Base-by-base conservation (phyloP, 1,140 invertebrate genomes). In the Ips nitidus region DNA sequence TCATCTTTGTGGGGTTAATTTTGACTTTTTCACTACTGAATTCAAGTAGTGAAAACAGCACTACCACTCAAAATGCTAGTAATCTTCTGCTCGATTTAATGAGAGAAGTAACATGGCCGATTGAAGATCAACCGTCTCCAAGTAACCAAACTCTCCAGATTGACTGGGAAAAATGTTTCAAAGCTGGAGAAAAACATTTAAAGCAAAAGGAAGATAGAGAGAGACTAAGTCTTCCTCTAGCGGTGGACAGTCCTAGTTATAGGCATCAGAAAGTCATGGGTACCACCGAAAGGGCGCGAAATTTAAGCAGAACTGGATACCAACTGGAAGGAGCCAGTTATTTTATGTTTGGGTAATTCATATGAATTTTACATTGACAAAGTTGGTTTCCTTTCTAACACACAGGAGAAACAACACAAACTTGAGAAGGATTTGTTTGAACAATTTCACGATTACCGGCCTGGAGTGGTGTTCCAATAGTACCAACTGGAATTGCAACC, bases 261-360 rank as follows among this genome's bases (percentile, higher is more conserved):
- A 83, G 87, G 42, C 90, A 91, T 62, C 90, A 91, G 75, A 82
- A 85, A 41, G 88, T 89, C 0, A 81, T 90, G 1, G 86, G 84
- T 58, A 90, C 88, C 0, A 83, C 83, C 36, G 76, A 80, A 0
- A 81, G 82, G 40, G 86, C 89, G 0, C 84, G 85, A 8, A 81
- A 84, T 7, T 70, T 91, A 41, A 86, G 90, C 0, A 80, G 86
- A 1, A 80, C 84, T 1, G 91, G 88, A 2, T 86, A 87, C 68
- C 85, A 86, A 0, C 85, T 88, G 71, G 86, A 91, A 63, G 83
- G 86, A 41, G 90, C 90, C 0, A 90, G 89, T 0, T 85, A 82
- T 75, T 77, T 79, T 59, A 80, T 89, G 74, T 84, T 78, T 4
- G 77, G 75, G 63, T 75, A 78, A 43, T 64, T 78, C 22, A 43